A percentile compares a stretch with the other conserved stretches of the same genome.
Evolutionary conservation across 2,888 invertebrate genomes (phyloP).

Genomic region (Eremobia ochroleuca): DNA sequence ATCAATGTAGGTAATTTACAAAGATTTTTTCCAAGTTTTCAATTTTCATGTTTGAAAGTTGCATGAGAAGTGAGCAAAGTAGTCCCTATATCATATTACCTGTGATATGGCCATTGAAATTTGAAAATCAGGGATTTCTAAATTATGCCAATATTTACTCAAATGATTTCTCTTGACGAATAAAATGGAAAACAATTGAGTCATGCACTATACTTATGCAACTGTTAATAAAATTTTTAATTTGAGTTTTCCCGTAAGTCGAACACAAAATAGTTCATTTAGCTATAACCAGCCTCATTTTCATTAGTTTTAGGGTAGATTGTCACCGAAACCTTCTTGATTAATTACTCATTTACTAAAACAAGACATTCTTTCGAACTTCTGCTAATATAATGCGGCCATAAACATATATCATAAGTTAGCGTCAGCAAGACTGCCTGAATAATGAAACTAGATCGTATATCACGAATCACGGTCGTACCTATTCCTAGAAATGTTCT

Average conservation of each 20-base stretch:
- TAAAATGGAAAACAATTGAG: not conserved
- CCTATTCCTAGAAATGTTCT: conserved; percentile 54
- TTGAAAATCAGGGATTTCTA: not conserved
- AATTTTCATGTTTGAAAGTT: not conserved
- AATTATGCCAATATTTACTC: not conserved
- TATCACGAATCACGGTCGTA: conserved; percentile 57
- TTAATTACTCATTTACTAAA: conserved; percentile 24
- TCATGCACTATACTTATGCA: not conserved
- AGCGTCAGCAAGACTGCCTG: conserved; percentile 47
- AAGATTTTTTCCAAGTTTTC: not conserved
- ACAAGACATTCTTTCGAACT: conserved; percentile 28
- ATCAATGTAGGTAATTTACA: not conserved
- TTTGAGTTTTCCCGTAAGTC: not conserved
- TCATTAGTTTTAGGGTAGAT: not conserved
- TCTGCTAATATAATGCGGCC: conserved; percentile 41
- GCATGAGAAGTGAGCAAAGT: not conserved
- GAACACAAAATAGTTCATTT: not conserved
- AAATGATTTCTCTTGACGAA: not conserved
- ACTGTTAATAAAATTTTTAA: not conserved
- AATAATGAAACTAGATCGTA: conserved; percentile 57
- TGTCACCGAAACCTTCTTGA: conserved; percentile 6
- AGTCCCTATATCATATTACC: too few relatives aligned
- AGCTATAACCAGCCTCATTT: too few relatives aligned
- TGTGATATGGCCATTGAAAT: too few relatives aligned
- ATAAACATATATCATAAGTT: conserved; percentile 53